phyloP scores from a whole-genome alignment of 2,113 vertebrate species.

The Rallus limicola region DNA sequence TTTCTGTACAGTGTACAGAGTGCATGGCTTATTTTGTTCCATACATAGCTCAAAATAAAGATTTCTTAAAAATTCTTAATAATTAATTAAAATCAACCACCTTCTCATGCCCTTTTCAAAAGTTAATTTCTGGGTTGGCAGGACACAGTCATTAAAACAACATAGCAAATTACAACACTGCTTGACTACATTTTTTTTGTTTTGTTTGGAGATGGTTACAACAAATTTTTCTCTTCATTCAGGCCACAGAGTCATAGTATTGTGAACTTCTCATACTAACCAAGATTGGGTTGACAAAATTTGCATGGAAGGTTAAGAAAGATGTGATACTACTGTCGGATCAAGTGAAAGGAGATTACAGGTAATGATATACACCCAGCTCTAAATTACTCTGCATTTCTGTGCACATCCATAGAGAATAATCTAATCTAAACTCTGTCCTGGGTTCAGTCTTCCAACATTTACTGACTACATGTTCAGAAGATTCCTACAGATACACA shows the following conservation, averaged over 20 bases:
- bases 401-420: neutral
- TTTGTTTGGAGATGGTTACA: neutral
- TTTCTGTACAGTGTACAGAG: neutral
- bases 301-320: neutral
- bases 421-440: neutral
- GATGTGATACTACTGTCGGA: neutral
- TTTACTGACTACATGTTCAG: neutral
- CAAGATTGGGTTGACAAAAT: neutral
- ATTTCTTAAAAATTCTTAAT: neutral
- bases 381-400: neutral
- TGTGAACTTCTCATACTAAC: neutral
- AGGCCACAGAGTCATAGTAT: neutral
- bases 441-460: neutral
- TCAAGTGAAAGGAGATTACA: neutral
- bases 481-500: neutral
- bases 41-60: neutral
- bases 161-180: neutral
- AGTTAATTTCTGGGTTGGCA: neutral
- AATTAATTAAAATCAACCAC: neutral
- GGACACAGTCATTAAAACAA: neutral
- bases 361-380: neutral
- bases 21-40: neutral
- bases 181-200: neutral
- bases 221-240: neutral
- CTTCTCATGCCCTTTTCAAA: neutral